Evolutionary conservation across 2,113 vertebrate genomes (phyloP), one percentile per base, ranked within the genome.

Genomic region (Megaleporinus macrocephalus): DNA sequence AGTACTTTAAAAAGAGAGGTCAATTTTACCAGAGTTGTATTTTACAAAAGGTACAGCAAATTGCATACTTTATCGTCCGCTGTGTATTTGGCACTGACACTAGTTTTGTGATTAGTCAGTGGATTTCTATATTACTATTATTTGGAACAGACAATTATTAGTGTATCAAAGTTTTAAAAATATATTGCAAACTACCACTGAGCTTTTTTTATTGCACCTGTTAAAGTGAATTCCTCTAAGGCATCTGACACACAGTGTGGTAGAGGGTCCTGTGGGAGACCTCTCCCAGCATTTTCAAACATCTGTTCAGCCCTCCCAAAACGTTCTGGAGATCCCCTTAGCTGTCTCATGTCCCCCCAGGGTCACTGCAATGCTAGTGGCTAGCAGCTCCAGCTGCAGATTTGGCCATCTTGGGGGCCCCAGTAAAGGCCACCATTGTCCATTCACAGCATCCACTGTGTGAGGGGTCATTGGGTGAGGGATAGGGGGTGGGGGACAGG

Each of bases 361-460:
- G 90, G 92, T 88, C 69, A 75, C 85, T 84, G 76, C 82, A 88
- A 88, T 86, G 83, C 84, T 22, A 87, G 68, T 41, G 26, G 66
- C 89, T 91, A 74, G 87, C 89, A 22, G 84, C 83, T 91, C 92
- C 92, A 93, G 93, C 93, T 93, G 92, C 91, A 91, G 87, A 87
- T 88, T 88, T 89, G 81, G 86, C 89, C 86, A 90, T 86, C 87
- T 80, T 81, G 89, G 89, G 90, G 89, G 90, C 89, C 86, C 30
- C 74, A 73, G 86, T 90, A 86, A 94, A 93, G 93, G 92, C 85
- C 87, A 90, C 87, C 88, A 93, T 93, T 93, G 93, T 93, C 90
- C 91, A 91, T 92, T 93, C 91, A 93, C 87, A 89, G 88, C 89
- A 90, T 91, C 93, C 90, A 91, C 84, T 93, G 89, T 93, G 91